Conservation (phyloP, 2,113 vertebrate genomes). For the Parus major region DNA sequence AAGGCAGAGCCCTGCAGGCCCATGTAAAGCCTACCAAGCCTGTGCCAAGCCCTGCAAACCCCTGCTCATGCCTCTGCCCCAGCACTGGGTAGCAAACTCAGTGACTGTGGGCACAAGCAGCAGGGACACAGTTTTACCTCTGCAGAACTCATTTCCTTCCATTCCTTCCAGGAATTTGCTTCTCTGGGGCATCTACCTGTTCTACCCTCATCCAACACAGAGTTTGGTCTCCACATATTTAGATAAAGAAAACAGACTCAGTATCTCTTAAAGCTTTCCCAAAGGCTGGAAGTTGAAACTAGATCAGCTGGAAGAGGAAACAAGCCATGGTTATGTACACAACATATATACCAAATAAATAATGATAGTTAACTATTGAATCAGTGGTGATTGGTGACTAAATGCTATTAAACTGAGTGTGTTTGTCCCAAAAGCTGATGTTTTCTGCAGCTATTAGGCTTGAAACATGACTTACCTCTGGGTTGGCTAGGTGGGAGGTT, state of each 20-base stretch:
- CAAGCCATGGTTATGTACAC: not conserved
- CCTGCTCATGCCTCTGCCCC: not conserved
- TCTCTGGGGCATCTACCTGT: not conserved
- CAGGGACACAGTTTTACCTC: not conserved
- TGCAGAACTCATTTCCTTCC: not conserved
- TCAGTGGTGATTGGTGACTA: not conserved
- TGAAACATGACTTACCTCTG: not conserved
- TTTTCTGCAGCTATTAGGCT: not conserved
- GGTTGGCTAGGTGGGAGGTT: not conserved
- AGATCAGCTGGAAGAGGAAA: not conserved
- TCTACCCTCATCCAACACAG: not conserved
- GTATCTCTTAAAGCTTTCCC: not conserved
- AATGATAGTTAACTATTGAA: not conserved
- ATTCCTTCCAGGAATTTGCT: not conserved
- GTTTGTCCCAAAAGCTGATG: not conserved
- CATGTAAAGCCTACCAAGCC: not conserved
- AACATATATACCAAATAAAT: not conserved
- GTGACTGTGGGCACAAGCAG: accelerated
- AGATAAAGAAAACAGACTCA: not conserved
- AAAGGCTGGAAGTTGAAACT: not conserved
- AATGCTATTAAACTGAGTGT: not conserved
- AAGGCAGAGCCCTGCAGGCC: not conserved
- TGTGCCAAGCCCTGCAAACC: not conserved
- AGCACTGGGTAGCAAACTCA: not conserved
- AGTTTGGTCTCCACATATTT: not conserved